Evolutionary conservation across 2,113 vertebrate genomes (phyloP).

Genomic region (Mesembrinibis cayennensis): DNA sequence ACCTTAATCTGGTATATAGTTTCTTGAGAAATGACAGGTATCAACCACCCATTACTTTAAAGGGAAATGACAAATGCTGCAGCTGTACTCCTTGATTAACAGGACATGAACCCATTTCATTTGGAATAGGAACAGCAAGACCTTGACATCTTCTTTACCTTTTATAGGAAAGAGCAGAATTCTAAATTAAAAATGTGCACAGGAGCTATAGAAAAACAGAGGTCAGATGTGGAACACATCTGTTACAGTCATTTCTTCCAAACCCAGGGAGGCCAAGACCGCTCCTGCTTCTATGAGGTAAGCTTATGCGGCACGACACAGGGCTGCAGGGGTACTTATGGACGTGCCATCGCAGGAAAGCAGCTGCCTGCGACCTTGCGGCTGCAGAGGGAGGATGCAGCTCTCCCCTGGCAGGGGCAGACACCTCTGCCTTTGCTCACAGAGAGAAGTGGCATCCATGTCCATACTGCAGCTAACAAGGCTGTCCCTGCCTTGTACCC

Average conservation of each 20-base stretch:
- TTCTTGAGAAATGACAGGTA: conserved; percentile 68
- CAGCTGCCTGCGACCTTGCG: accelerated
- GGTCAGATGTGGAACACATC: background rate
- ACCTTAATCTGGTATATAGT: conserved; percentile 55
- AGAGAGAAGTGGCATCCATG: accelerated
- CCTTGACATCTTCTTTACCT: conserved; percentile 66
- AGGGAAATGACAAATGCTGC: conserved; percentile 57
- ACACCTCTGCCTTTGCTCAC: background rate
- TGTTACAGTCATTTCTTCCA: background rate
- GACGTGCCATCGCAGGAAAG: background rate
- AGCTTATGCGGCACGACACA: accelerated
- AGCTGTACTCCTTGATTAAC: conserved; percentile 53
- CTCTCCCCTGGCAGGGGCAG: background rate
- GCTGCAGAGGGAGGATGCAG: background rate
- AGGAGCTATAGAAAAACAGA: background rate
- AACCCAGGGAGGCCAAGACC: background rate
- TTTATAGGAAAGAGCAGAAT: conserved; percentile 35
- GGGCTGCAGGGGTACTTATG: background rate
- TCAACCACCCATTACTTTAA: conserved; percentile 60
- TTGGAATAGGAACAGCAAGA: conserved; percentile 57
- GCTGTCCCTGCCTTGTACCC: background rate
- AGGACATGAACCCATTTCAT: conserved; percentile 55
- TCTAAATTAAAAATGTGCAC: conserved; percentile 13
- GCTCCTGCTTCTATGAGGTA: background rate
- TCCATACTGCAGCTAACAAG: background rate